Evolutionary conservation across 1,140 invertebrate genomes (phyloP).

Genomic region (Wasmannia auropunctata): DNA sequence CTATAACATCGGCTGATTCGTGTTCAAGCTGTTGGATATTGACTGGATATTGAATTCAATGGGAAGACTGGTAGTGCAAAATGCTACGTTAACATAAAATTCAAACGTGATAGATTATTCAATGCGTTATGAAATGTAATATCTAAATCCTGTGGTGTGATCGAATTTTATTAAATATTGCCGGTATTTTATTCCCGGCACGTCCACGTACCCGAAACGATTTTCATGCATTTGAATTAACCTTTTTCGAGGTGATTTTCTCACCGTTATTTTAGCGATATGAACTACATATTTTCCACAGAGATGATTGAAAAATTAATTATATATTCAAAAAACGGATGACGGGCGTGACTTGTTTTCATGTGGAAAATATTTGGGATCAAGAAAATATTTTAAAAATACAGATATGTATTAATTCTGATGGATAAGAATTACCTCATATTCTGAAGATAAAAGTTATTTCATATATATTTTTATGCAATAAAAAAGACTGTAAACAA

Average conservation of each 20-base stretch:
- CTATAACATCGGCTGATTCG: constrained; percentile 14
- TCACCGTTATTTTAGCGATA: constrained; percentile 28
- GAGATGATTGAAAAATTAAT: constrained; percentile 31
- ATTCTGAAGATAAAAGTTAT: neutral
- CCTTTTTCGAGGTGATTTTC: neutral
- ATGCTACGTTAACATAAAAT: constrained; percentile 31
- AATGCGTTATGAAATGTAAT: constrained; percentile 13
- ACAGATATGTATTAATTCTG: neutral
- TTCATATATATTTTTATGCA: neutral
- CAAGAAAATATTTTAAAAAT: neutral
- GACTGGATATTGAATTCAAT: constrained; percentile 4
- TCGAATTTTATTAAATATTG: constrained; percentile 44
- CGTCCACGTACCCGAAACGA: neutral
- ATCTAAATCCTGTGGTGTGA: neutral
- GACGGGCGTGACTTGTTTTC: constrained; percentile 9
- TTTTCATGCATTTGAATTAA: constrained; percentile 30
- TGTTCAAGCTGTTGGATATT: neutral
- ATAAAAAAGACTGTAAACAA: neutral
- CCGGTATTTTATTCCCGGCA: constrained; percentile 29
- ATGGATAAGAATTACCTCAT: no score
- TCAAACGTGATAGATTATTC: constrained; percentile 22
- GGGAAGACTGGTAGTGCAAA: neutral
- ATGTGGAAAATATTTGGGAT: neutral
- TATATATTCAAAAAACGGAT: constrained; percentile 22
- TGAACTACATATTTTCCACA: neutral